Percentiles rank a stretch among this genome's conserved stretches.
phyloP scores from a whole-genome alignment of 1,140 invertebrate species.

The Saccostrea glomerata region DNA sequence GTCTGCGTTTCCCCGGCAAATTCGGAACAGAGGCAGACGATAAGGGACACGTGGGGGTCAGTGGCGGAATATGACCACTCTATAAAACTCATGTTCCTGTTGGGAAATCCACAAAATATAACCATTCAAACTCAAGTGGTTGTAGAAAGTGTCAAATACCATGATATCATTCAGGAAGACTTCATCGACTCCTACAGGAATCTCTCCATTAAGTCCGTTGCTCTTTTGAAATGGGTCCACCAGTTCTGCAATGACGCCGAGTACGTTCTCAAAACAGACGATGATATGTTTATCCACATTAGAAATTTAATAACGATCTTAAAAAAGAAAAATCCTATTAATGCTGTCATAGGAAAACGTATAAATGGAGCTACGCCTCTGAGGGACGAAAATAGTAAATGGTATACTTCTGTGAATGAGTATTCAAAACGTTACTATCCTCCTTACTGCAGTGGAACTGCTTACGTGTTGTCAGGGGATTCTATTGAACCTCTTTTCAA shows the following conservation, averaged over 20 bases:
- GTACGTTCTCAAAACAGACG: slow-evolving; percentile 80
- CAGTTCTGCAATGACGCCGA: slow-evolving; percentile 83
- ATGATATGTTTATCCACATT: slow-evolving; percentile 81
- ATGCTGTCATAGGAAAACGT: slow-evolving; percentile 50
- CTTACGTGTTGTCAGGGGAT: slow-evolving; percentile 73
- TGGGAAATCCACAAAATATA: slow-evolving; percentile 82
- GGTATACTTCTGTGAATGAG: slow-evolving; percentile 71
- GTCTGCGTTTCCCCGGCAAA: slow-evolving; percentile 49
- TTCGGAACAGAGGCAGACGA: slow-evolving; percentile 45
- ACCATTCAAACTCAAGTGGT: slow-evolving; percentile 80
- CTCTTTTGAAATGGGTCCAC: slow-evolving; percentile 88
- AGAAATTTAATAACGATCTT: slow-evolving; percentile 46
- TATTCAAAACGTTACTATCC: slow-evolving; percentile 72
- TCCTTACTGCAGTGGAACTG: slow-evolving; percentile 72
- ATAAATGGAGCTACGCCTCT: slow-evolving; percentile 53
- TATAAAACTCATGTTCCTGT: slow-evolving; percentile 80
- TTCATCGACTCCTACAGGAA: slow-evolving; percentile 90
- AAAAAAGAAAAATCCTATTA: slow-evolving; percentile 34
- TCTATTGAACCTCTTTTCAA: slow-evolving; percentile 67
- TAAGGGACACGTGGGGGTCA: slow-evolving; percentile 58
- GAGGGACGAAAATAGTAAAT: slow-evolving; percentile 73
- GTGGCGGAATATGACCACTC: slow-evolving; percentile 36
- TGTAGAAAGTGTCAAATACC: slow-evolving; percentile 82
- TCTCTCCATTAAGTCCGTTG: slow-evolving; percentile 91
- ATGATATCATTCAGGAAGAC: slow-evolving; percentile 88